phyloP scores from a whole-genome alignment of 2,797 vertebrate species.

The Bovichtus diacanthus region DNA sequence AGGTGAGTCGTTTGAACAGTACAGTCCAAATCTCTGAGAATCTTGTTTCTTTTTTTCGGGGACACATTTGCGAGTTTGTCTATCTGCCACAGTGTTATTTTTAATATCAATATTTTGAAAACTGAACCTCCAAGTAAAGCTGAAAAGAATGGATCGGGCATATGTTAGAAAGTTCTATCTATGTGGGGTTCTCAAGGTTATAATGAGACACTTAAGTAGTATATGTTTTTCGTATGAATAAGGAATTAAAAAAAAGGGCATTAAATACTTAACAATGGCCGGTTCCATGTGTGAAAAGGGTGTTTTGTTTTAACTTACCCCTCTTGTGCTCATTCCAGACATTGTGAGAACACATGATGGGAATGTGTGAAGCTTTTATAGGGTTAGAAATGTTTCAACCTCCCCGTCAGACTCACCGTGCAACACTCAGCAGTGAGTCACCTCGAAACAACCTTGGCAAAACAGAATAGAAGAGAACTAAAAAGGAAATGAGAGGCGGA shows the following conservation, averaged over 20 bases:
- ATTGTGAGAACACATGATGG: not conserved
- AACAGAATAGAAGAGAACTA: not conserved
- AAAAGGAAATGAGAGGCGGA: conserved; percentile 31
- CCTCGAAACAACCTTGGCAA: conserved; percentile 1
- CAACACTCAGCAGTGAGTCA: not conserved
- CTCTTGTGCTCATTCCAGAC: not conserved
- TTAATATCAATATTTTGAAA: too few species aligned
- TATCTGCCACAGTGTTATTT: not conserved
- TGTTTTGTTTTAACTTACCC: not conserved
- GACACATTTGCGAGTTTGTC: not conserved
- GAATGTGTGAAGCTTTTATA: not conserved
- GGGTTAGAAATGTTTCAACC: conserved; percentile 5
- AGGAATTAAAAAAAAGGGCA: too few species aligned
- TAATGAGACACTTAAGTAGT: too few species aligned
- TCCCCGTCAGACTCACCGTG: not conserved
- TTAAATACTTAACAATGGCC: not conserved
- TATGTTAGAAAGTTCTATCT: too few species aligned
- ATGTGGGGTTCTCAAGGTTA: too few species aligned
- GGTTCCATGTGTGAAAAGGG: not conserved
- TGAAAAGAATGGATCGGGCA: too few species aligned
- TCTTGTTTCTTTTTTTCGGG: not conserved
- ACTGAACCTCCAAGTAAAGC: too few species aligned
- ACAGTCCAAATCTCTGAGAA: not conserved
- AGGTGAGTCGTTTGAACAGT: conserved; percentile 68
- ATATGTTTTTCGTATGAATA: too few species aligned